These are phyloP conservation scores for Latrodectus elegans DNA, from an alignment of 2,888 invertebrate species.

Conservation along the genomic window DNA sequence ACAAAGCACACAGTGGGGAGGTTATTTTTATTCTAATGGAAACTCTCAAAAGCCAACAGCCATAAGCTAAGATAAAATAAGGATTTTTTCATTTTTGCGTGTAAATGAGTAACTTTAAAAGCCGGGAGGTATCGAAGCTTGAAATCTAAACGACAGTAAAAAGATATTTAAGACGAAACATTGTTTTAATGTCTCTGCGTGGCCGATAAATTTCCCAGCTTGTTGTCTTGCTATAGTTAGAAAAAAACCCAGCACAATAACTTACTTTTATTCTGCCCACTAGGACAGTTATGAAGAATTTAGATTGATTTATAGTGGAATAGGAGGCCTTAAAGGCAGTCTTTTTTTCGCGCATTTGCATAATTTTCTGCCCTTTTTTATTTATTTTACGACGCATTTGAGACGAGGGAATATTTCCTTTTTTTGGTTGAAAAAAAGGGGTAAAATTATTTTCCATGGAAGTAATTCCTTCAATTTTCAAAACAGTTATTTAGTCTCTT, in stretches of 20 bases:
- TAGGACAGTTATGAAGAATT: constrained; percentile 58
- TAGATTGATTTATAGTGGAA: constrained; percentile 48
- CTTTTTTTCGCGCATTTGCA: constrained; percentile 43
- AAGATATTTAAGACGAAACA: constrained; percentile 55
- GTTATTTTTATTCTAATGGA: constrained; percentile 31
- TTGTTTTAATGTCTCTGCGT: constrained; percentile 51
- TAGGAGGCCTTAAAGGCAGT: constrained; percentile 17
- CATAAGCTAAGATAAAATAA: constrained; percentile 38
- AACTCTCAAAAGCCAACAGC: constrained; percentile 30
- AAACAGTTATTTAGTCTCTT: not conserved
- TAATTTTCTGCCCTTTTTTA: constrained; percentile 20
- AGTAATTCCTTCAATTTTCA: not conserved
- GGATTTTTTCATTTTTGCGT: constrained; percentile 20
- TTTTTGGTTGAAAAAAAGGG: too few relatives aligned
- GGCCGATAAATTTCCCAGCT: constrained; percentile 42
- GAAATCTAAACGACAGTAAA: constrained; percentile 62
- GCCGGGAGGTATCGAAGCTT: constrained; percentile 44
- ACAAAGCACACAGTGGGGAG: constrained; percentile 16
- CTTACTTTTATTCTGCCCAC: constrained; percentile 46
- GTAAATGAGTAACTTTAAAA: constrained; percentile 45
- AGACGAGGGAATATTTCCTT: not conserved
- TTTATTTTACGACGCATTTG: not conserved
- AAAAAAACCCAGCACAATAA: constrained; percentile 19
- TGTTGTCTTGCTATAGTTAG: constrained; percentile 10
- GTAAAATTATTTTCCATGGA: not conserved